Percentiles rank a stretch among this genome's conserved stretches.
Evolutionary conservation across 2,797 vertebrate species (phyloP).

Genomic region (Macroramphosus scolopax): DNA sequence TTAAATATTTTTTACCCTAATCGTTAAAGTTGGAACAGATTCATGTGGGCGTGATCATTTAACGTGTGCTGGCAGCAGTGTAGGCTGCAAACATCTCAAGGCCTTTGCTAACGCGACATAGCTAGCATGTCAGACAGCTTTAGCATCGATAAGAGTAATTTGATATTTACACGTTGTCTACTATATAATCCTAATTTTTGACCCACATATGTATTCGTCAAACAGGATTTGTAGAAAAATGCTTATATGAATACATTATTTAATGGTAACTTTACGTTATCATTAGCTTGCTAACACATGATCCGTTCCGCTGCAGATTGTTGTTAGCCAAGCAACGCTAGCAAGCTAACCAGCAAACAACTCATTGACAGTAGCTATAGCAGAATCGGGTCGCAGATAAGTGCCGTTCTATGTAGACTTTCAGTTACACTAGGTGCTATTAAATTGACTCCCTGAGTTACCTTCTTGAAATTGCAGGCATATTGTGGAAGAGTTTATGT

Average conservation of each 20-base stretch:
- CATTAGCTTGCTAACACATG: conserved; percentile 41
- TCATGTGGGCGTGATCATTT: conserved; percentile 25
- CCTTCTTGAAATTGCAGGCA: no score
- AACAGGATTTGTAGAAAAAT: no score
- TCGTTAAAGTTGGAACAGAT: neutral
- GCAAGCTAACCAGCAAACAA: conserved; percentile 45
- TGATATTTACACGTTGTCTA: neutral
- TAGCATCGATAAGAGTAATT: conserved; percentile 9
- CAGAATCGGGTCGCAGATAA: neutral
- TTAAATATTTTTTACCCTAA: neutral
- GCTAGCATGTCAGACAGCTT: conserved; percentile 33
- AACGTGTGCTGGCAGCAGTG: conserved; percentile 18
- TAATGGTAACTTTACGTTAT: conserved; percentile 35
- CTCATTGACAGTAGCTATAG: neutral
- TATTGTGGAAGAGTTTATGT: no score
- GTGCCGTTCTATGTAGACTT: neutral
- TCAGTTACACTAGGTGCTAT: neutral
- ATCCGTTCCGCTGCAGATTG: conserved; percentile 33
- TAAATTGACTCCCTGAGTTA: rapidly evolving
- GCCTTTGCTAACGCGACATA: conserved; percentile 59
- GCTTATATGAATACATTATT: neutral
- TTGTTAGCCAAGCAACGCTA: conserved; percentile 40
- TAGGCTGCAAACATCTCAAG: conserved; percentile 63
- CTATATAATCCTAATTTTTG: no score
- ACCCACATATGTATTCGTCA: neutral